Evolutionary conservation across 2,113 vertebrate species (phyloP).

Genomic region (Mobula hypostoma): DNA sequence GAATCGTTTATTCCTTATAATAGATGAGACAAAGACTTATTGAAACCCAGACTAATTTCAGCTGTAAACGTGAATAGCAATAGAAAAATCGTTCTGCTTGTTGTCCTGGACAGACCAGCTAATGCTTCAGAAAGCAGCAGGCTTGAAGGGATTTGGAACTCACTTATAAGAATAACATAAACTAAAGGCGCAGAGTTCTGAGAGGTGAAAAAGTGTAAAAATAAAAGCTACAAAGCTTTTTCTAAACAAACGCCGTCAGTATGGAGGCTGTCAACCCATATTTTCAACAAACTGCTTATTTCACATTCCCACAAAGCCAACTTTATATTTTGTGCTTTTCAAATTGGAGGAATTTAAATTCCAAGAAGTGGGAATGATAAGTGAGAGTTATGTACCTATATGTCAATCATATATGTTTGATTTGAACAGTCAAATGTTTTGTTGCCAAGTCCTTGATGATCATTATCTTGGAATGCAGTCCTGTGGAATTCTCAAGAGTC

Average conservation of each 20-base stretch:
- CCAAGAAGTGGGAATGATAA: neutral
- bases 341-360: neutral
- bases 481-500: neutral
- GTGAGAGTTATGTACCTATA: neutral
- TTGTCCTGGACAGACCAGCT: neutral
- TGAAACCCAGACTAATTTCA: neutral
- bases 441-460: neutral
- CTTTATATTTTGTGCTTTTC: neutral
- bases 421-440: neutral
- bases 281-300: neutral
- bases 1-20: neutral
- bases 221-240: neutral
- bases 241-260: neutral
- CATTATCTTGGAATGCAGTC: neutral
- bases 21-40: neutral
- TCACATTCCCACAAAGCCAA: neutral
- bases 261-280: neutral
- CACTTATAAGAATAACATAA: neutral
- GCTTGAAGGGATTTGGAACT: neutral
- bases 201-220: neutral
- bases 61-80: neutral
- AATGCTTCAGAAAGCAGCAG: too few relatives aligned
- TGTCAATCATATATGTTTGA: neutral
- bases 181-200: neutral
- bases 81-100: neutral